Evolutionary conservation across 2,888 invertebrate species (phyloP).

Genomic region (Drosophila colorata): DNA sequence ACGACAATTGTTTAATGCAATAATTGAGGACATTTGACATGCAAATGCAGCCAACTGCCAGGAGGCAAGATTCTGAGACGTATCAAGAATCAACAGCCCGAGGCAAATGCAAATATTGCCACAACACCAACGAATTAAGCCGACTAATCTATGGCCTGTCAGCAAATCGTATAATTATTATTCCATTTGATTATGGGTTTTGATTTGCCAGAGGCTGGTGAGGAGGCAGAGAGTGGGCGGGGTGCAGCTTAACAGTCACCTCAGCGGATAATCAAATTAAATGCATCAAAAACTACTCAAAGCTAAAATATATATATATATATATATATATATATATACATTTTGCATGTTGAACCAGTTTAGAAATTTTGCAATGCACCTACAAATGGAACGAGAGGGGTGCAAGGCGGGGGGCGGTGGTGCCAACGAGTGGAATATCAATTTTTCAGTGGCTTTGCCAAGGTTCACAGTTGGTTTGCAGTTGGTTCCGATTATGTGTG

Average conservation of each 20-base stretch:
- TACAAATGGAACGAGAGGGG: constrained; percentile 2
- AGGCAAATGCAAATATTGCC: constrained; percentile 53
- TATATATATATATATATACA: not conserved
- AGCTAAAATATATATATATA: constrained; percentile 4
- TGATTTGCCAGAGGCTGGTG: constrained; percentile 19
- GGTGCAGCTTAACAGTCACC: constrained; percentile 21
- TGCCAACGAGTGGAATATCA: constrained; percentile 45
- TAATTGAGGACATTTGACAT: constrained; percentile 50
- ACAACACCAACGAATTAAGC: constrained; percentile 51
- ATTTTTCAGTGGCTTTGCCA: constrained; percentile 56
- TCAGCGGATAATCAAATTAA: constrained; percentile 51
- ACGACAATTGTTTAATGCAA: constrained; percentile 53
- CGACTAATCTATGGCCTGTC: constrained; percentile 45
- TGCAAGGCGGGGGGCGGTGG: not conserved
- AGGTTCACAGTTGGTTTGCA: constrained; percentile 44
- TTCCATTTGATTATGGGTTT: constrained; percentile 49
- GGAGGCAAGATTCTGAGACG: constrained; percentile 14
- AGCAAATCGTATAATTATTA: constrained; percentile 55
- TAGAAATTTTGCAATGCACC: constrained; percentile 39
- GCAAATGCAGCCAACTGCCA: constrained; percentile 40
- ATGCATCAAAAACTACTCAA: constrained; percentile 42
- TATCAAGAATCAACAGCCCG: constrained; percentile 27
- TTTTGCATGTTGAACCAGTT: constrained; percentile 50
- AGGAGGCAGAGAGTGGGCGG: not conserved
- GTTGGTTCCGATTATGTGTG: constrained; percentile 34